Conservation (phyloP, 2,113 vertebrate species). For the Macheiramphus alcinus region DNA sequence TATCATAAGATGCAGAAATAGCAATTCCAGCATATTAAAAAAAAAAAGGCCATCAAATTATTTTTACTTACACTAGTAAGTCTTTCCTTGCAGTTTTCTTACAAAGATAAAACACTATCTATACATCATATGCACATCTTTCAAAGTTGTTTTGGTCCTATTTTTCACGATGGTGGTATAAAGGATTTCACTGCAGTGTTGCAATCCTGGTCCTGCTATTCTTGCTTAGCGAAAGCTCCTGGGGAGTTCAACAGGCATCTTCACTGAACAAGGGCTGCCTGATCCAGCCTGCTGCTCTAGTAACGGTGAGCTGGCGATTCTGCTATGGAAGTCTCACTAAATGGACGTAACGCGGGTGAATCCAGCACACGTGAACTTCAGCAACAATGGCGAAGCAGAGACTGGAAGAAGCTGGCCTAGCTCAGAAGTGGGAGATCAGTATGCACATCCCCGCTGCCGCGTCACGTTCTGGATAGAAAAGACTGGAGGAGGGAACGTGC, state of each 20-base stretch:
- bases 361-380: not conserved
- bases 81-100: not conserved
- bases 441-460: not conserved
- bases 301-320: accelerated
- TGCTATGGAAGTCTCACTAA: not conserved
- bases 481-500: not conserved
- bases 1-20: not conserved
- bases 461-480: not conserved
- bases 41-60: not conserved
- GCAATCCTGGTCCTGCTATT: not conserved
- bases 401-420: not conserved
- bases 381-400: not conserved
- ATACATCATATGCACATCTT: not conserved
- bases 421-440: not conserved
- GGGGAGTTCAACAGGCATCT: not conserved
- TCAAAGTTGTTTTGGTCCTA: not conserved
- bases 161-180: not conserved
- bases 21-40: not conserved
- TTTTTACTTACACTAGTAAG: not conserved
- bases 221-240: not conserved
- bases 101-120: not conserved
- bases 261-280: not conserved
- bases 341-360: not conserved
- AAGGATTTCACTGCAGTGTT: not conserved
- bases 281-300: not conserved